Base-by-base conservation (phyloP, 2,888 invertebrate genomes). In the Tubulanus polymorphus region DNA sequence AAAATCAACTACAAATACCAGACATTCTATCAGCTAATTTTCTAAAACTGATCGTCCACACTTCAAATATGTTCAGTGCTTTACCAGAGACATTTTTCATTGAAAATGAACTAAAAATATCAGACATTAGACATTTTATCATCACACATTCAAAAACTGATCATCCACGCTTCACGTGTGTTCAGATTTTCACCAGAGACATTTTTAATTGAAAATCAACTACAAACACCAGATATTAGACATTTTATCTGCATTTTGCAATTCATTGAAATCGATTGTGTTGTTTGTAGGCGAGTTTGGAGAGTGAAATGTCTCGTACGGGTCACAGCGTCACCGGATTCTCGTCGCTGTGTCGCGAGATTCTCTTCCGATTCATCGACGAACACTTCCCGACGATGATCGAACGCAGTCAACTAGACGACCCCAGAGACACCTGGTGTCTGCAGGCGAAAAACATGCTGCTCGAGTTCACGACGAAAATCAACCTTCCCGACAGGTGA, bases 291-390 rank as follows among this genome's bases (percentile, higher is more conserved):
- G 72, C 73, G 10, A 69, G 69, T 30, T 52, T 74, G 48, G 72
- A 71, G 48, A 68, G 63, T 58, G 71, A 72, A 54, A 47, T 72
- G 15, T 63, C 51, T 18, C 64, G 63, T 35, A 60, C 54, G 18
- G 67, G 62, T 47, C 67, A 65, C 10, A 61, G 55, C 25, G 29
- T 72, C n/a, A 63, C 54, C 29, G 68, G 68, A 18, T 76, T 74
- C 60, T 63, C 75, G 46, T 75, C 75, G 1, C 63, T 75, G 25
- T 75, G 74, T 63, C 61, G 74, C 27, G 74, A 76, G 55, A 75
- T 74, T 20, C 53, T 74, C 25, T 51, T 57, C 5, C 59, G 70
- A 29, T 76, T 75, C 56, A 63, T 76, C 29, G 60, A 65, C 27
- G 66, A 65, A 46, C 64, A 67, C 55, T 74, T 75, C 53, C 75